A percentile compares a stretch with the other conserved stretches of the same genome.
These are phyloP conservation scores for Leptonema lineaticorne DNA, from an alignment of 1,140 invertebrate species.

Conservation along the genomic window DNA sequence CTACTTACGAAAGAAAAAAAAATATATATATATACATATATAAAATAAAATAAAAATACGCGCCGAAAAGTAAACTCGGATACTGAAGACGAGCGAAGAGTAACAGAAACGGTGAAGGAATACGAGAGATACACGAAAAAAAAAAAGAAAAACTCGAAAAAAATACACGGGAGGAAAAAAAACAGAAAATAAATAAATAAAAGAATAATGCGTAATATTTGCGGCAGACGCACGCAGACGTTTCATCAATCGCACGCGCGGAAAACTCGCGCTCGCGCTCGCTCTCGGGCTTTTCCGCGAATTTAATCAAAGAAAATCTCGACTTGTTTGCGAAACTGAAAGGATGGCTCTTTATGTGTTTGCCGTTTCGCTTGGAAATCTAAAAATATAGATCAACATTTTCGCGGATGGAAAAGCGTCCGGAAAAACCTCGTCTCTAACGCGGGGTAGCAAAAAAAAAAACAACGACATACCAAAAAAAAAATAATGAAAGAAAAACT, in stretches of 20 bases:
- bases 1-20: background rate
- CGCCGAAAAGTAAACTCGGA: no score
- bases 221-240: slow-evolving; percentile 3
- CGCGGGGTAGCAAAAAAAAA: no score
- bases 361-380: background rate
- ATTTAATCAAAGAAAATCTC: slow-evolving; percentile 18
- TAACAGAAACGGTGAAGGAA: background rate
- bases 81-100: no score
- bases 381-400: background rate
- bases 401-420: no score
- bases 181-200: background rate
- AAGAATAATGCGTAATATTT: slow-evolving; percentile 15
- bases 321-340: slow-evolving; percentile 6
- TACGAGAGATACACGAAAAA: background rate
- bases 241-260: slow-evolving; percentile 11
- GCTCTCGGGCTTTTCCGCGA: background rate
- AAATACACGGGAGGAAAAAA: background rate
- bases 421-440: no score
- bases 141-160: background rate
- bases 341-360: slow-evolving; percentile 3
- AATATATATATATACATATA: background rate
- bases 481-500: no score
- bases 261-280: background rate
- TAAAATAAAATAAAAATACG: no score
- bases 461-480: no score